Evolutionary conservation across 2,888 invertebrate genomes (phyloP).

Genomic region (Meteorus colon): DNA sequence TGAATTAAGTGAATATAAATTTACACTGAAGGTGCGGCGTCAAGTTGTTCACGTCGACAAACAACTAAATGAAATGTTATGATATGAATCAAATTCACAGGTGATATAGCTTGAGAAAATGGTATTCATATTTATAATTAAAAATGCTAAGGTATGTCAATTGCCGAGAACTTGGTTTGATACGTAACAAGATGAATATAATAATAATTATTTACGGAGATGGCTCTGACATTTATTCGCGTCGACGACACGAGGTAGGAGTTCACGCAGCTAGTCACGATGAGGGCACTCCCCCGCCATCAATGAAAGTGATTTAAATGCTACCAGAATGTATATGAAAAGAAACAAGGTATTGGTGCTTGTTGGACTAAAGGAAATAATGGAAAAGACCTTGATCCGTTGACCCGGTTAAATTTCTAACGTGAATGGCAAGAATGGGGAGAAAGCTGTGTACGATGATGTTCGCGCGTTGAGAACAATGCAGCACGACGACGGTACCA

Average conservation of each 20-base stretch:
- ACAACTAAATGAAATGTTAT: background rate
- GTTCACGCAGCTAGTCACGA: constrained; percentile 21
- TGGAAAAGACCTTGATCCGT: constrained; percentile 50
- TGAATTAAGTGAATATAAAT: background rate
- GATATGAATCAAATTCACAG: background rate
- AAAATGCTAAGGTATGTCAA: background rate
- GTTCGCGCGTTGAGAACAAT: constrained; percentile 45
- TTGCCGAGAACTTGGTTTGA: background rate
- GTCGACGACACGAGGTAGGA: constrained; percentile 7
- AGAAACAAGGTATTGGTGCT: constrained; percentile 28
- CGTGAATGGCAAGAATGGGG: constrained; percentile 50
- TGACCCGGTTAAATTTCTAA: constrained; percentile 48
- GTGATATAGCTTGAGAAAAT: background rate
- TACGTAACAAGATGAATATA: background rate
- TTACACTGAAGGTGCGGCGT: background rate
- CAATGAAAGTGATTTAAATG: constrained; percentile 8
- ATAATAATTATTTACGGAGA: background rate
- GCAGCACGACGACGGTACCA: constrained; percentile 17
- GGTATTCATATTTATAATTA: background rate
- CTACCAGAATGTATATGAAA: constrained; percentile 12
- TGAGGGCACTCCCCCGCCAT: background rate
- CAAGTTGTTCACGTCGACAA: background rate
- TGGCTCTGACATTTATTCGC: constrained; percentile 17
- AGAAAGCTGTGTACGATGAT: constrained; percentile 23
- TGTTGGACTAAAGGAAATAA: constrained; percentile 44